Evolutionary conservation across 2,888 invertebrate genomes (phyloP).

Genomic region (Axea sp.): DNA sequence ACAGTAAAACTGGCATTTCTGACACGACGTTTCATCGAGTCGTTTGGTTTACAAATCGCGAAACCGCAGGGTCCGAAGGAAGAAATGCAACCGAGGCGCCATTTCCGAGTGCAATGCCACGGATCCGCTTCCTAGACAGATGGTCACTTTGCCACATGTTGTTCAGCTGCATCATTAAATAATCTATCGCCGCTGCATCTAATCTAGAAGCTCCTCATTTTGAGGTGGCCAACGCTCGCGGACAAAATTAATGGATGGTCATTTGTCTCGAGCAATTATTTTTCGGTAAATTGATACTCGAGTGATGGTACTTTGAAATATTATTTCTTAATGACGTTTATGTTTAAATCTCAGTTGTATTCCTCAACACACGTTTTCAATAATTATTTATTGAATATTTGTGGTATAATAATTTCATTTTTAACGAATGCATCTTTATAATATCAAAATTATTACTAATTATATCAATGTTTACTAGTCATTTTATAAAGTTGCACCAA

Average conservation of each 20-base stretch:
- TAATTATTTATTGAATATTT: too few relatives aligned
- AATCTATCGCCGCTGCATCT: slow-evolving; percentile 16
- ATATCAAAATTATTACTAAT: too few relatives aligned
- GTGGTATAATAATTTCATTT: too few relatives aligned
- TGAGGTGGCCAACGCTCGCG: not conserved
- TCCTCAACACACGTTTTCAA: too few relatives aligned
- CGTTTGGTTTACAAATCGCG: slow-evolving; percentile 14
- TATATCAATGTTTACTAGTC: too few relatives aligned
- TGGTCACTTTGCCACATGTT: slow-evolving; percentile 42
- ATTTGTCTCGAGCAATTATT: slow-evolving; percentile 9
- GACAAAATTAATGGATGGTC: not conserved
- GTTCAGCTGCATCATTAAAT: slow-evolving; percentile 44
- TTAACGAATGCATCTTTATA: too few relatives aligned
- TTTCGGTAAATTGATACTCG: slow-evolving; percentile 6
- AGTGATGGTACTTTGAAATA: too few relatives aligned
- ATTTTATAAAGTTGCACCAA: too few relatives aligned
- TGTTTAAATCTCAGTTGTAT: too few relatives aligned
- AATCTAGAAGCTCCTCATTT: slow-evolving; percentile 26
- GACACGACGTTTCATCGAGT: slow-evolving; percentile 18
- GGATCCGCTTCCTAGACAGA: slow-evolving; percentile 40
- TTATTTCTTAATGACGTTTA: too few relatives aligned
- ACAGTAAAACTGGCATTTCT: too few relatives aligned
- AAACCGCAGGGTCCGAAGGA: slow-evolving; percentile 30
- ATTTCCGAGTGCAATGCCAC: slow-evolving; percentile 28
- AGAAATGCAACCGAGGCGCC: not conserved